These are phyloP conservation scores for Lasioglossum calceatum DNA, from an alignment of 2,888 invertebrate genomes.

Conservation along the genomic window DNA sequence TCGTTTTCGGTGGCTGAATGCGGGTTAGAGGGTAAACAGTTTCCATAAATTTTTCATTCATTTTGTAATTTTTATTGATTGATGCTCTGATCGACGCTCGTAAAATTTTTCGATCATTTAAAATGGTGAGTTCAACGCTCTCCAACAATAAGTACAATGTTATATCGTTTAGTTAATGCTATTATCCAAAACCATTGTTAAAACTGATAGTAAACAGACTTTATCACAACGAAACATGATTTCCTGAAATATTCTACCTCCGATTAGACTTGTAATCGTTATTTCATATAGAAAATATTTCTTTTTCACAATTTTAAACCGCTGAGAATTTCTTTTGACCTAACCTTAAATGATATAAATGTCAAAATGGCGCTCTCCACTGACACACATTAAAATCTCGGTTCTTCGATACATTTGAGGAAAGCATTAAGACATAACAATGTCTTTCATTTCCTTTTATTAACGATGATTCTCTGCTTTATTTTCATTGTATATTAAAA, in stretches of 20 bases:
- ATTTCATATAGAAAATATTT: not conserved
- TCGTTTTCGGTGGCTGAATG: constrained; percentile 78
- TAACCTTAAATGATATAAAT: constrained; percentile 76
- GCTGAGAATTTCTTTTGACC: constrained; percentile 7
- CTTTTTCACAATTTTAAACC: not conserved
- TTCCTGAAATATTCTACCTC: not conserved
- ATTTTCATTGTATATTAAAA: not conserved
- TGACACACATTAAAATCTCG: constrained; percentile 39
- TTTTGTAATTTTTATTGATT: constrained; percentile 56
- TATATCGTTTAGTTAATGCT: constrained; percentile 11
- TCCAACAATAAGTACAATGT: constrained; percentile 8
- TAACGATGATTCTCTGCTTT: not conserved
- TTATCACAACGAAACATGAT: not conserved
- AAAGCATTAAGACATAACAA: not conserved
- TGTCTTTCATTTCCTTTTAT: not conserved
- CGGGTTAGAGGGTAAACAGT: constrained; percentile 67
- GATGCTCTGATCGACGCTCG: constrained; percentile 44
- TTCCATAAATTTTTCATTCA: constrained; percentile 53
- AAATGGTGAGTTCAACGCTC: constrained; percentile 53
- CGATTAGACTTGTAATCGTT: not conserved
- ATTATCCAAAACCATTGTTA: constrained; percentile 17
- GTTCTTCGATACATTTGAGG: constrained; percentile 14
- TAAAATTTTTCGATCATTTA: constrained; percentile 42
- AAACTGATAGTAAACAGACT: not conserved
- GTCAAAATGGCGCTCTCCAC: constrained; percentile 76